Base-by-base conservation (phyloP, 2,113 vertebrate species). In the Mormyrus lacerda region DNA sequence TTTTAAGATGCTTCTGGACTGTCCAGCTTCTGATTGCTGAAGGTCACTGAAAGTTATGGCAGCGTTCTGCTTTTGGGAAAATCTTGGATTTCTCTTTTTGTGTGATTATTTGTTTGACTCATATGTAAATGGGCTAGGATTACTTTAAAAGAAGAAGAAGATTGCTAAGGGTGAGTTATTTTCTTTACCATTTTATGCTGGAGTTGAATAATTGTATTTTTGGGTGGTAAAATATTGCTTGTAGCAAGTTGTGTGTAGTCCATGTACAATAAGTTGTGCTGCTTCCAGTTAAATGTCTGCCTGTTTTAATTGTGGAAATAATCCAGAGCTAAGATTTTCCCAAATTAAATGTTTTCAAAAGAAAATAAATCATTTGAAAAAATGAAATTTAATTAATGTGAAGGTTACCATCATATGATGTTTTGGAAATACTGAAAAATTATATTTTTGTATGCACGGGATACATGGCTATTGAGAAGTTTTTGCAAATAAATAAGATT, bases 1-100 rank as follows among this genome's bases (percentile, higher is more conserved):
- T 91, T 91, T 88, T 89, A 87, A 88, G 90, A 92, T 90, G 87
- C 91, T 91, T 89, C 92, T 85, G 87, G 91, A 90, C 35, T 84
- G 90, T 47, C 21, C 93, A 92, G 93, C 92, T 93, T 92, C 65
- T 93, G 88, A 90, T 90, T 92, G 31, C 92, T 93, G 90, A 83
- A 91, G 92, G 94, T 91, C 91, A 89, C 90, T 94, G 91, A 89
- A 94, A 93, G 85, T 76, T 93, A 91, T 73, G 44, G 79, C 91
- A 91, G 83, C 76, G 61, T 90, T 92, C 87, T 24, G 45, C 47
- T 45, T 89, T 87, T 88, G 48, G 48, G 91, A 89, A 90, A 88
- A 89, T 19, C 89, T 13, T 17, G 87, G 85, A 39, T 90, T 91
- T 93, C 85, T 93, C 44, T 91, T 90, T 79, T 53, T 90, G 89